Percentiles rank a stretch among this genome's conserved stretches.
phyloP scores from a whole-genome alignment of 1,140 invertebrate genomes.

The Drosophila auraria region DNA sequence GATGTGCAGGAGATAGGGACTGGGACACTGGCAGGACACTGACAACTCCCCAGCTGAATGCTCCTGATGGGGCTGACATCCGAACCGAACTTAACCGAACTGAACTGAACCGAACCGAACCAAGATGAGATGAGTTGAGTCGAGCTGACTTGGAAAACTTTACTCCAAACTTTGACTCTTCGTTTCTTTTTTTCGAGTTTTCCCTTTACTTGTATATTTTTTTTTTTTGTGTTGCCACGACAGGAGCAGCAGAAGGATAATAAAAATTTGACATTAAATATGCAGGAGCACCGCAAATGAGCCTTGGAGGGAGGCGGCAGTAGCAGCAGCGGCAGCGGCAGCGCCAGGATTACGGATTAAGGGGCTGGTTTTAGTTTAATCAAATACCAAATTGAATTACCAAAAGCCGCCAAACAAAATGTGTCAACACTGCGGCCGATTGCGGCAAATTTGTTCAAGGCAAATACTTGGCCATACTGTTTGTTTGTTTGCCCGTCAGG shows the following conservation, averaged over 20 bases:
- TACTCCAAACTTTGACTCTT: conserved; percentile 71
- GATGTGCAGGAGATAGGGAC: conserved; percentile 53
- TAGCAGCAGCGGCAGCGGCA: neutral
- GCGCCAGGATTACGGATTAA: neutral
- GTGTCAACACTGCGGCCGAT: conserved; percentile 46
- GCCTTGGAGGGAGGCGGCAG: conserved; percentile 29
- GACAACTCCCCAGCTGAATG: conserved; percentile 77
- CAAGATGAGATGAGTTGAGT: conserved; percentile 14
- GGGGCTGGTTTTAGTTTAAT: conserved; percentile 63
- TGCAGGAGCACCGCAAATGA: conserved; percentile 72
- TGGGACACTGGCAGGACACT: conserved; percentile 40
- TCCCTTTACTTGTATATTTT: neutral
- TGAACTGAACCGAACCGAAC: conserved; percentile 33
- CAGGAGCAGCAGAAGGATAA: conserved; percentile 56
- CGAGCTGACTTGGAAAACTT: conserved; percentile 65
- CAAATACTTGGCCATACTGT: conserved; percentile 43
- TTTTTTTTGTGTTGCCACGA: conserved; percentile 2
- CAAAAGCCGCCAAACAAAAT: conserved; percentile 52
- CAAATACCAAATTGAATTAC: conserved; percentile 77
- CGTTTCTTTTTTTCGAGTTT: conserved; percentile 45
- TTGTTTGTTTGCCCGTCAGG: conserved; percentile 36
- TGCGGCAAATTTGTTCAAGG: conserved; percentile 48
- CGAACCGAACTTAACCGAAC: conserved; percentile 70
- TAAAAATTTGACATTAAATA: conserved; percentile 80
- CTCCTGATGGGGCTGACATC: conserved; percentile 73